Percentiles rank a stretch among this genome's conserved stretches.
phyloP scores from a whole-genome alignment of 2,797 vertebrate genomes.

The Loris lydekkerianus region DNA sequence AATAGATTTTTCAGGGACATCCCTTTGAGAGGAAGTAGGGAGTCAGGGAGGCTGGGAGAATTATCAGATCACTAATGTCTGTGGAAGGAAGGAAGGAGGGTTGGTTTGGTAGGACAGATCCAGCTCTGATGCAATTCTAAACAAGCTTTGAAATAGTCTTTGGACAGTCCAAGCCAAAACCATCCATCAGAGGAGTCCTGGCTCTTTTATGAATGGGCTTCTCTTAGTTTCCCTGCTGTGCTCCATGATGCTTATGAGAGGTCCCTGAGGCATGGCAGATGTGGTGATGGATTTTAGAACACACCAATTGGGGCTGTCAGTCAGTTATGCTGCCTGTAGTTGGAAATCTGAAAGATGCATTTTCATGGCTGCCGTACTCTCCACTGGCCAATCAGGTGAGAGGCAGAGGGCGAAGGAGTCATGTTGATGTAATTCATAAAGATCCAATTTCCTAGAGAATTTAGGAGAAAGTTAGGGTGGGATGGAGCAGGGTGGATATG shows the following conservation, averaged over 20 bases:
- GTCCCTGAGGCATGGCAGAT: background rate
- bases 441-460: background rate
- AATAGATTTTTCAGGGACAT: background rate
- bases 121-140: background rate
- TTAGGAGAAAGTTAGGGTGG: background rate
- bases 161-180: background rate
- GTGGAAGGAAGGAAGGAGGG: background rate
- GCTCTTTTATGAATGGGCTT: background rate
- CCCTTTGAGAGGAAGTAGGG: background rate
- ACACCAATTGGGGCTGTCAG: background rate
- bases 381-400: background rate
- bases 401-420: background rate
- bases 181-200: background rate
- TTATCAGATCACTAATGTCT: background rate
- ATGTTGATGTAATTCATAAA: constrained; percentile 22
- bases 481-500: background rate
- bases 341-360: background rate
- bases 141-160: background rate
- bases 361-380: background rate
- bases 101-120: background rate
- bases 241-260: background rate
- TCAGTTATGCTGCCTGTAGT: background rate
- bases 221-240: background rate
- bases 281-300: background rate
- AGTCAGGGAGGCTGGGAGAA: background rate